Evolutionary conservation across 2,113 vertebrate species (phyloP).

Genomic region (Ceyx melanurus): DNA sequence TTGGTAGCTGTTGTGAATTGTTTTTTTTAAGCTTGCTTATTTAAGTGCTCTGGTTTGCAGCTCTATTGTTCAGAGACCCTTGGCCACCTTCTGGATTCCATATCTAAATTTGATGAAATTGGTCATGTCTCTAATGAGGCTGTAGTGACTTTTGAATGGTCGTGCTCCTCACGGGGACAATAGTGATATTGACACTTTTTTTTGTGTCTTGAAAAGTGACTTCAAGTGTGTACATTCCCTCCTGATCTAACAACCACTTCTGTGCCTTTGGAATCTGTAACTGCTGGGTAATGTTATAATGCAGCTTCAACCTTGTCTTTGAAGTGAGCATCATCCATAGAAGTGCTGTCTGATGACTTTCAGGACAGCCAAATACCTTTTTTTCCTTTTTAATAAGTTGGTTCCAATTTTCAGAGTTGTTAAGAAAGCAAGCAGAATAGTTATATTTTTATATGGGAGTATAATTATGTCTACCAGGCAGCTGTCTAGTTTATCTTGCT

Average conservation of each 20-base stretch:
- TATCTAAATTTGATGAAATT: conserved; percentile 46
- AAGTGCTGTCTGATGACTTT: not conserved
- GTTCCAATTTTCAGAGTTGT: conserved; percentile 3
- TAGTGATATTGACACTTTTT: not conserved
- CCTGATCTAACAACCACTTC: not conserved
- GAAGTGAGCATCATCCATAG: not conserved
- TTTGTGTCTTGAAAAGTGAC: not conserved
- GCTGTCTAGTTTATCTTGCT: not conserved
- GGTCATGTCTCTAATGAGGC: not conserved
- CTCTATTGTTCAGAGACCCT: conserved; percentile 13
- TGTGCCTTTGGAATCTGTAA: not conserved
- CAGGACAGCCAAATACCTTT: not conserved
- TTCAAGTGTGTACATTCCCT: not conserved
- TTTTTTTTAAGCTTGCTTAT: not conserved
- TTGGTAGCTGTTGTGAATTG: not conserved
- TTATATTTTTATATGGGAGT: conserved; percentile 10
- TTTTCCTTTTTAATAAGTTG: not conserved
- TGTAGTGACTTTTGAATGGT: not conserved
- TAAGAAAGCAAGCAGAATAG: conserved; percentile 44
- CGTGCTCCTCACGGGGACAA: not conserved
- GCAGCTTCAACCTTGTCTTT: not conserved
- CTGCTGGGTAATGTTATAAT: not conserved
- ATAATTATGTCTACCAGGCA: conserved; percentile 25
- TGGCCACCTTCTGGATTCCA: conserved; percentile 14
- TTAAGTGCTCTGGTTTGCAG: not conserved